Percentiles rank a stretch among this genome's conserved stretches.
Evolutionary conservation across 1,140 invertebrate species (phyloP).

Genomic region (Battus philenor): DNA sequence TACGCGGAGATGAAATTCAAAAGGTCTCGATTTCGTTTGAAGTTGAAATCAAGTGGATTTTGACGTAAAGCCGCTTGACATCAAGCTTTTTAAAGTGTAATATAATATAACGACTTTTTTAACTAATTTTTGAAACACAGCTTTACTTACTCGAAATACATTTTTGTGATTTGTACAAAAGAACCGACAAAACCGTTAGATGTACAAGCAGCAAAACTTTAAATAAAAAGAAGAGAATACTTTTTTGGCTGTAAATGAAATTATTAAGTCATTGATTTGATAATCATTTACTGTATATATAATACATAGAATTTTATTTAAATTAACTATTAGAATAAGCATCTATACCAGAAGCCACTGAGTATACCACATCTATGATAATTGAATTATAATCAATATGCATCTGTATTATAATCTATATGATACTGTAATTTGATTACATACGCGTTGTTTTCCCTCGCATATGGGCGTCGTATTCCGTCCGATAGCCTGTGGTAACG

Average conservation of each 20-base stretch:
- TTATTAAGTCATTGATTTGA: too few species aligned
- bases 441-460: constrained; percentile 33
- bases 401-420: too few species aligned
- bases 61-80: constrained; percentile 27
- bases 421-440: constrained; percentile 23
- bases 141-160: background rate
- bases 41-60: constrained; percentile 44
- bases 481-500: constrained; percentile 44
- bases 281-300: too few species aligned
- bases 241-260: too few species aligned
- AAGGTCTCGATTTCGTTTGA: constrained; percentile 47
- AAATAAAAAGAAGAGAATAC: too few species aligned
- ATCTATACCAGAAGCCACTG: too few species aligned
- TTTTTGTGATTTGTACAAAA: background rate
- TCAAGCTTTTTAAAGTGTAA: constrained; percentile 26
- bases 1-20: constrained; percentile 50
- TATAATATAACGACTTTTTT: constrained; percentile 15
- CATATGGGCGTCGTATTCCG: constrained; percentile 41
- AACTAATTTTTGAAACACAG: constrained; percentile 1
- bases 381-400: constrained; percentile 10
- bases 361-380: constrained; percentile 10
- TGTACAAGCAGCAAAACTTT: too few species aligned
- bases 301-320: too few species aligned
- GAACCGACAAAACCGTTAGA: too few species aligned
- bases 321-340: too few species aligned